Conservation (phyloP, 2,113 vertebrate genomes). For the Lophotis ruficrista region DNA sequence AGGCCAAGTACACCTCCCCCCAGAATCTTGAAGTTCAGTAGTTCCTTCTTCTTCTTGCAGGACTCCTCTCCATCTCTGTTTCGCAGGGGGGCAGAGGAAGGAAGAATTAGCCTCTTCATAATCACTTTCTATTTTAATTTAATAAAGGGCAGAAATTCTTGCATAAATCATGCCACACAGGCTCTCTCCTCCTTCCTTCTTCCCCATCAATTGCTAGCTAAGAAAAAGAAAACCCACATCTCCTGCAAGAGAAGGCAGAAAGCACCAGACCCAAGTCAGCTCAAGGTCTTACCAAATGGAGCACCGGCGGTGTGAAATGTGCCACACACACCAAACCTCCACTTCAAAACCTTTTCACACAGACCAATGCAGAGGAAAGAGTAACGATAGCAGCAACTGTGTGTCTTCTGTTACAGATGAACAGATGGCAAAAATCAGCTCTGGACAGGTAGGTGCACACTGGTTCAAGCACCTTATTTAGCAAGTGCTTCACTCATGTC, state of each 20-base stretch:
- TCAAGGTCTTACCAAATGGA: not conserved
- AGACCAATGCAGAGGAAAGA: not conserved
- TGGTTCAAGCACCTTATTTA: not conserved
- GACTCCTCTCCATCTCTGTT: not conserved
- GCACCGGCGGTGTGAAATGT: rapidly evolving
- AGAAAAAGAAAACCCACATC: not conserved
- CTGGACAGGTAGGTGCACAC: not conserved
- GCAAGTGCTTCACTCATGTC: not conserved
- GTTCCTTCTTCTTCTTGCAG: not conserved
- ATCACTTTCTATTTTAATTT: not conserved
- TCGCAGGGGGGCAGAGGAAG: not conserved
- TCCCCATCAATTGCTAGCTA: not conserved
- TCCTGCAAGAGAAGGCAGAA: not conserved
- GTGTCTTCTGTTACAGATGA: not conserved
- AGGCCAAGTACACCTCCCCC: not conserved
- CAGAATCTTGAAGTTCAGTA: not conserved
- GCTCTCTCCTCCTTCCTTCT: not conserved
- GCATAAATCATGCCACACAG: not conserved
- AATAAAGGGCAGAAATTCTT: not conserved
- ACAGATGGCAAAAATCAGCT: not conserved
- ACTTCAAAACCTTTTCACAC: not conserved
- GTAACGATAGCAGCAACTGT: rapidly evolving
- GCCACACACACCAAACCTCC: not conserved
- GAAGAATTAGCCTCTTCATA: not conserved
- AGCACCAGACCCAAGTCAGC: not conserved